Evolutionary conservation across 2,888 invertebrate species (phyloP), one percentile per base, ranked within the genome.

Genomic region (Lasioglossum malachurum): DNA sequence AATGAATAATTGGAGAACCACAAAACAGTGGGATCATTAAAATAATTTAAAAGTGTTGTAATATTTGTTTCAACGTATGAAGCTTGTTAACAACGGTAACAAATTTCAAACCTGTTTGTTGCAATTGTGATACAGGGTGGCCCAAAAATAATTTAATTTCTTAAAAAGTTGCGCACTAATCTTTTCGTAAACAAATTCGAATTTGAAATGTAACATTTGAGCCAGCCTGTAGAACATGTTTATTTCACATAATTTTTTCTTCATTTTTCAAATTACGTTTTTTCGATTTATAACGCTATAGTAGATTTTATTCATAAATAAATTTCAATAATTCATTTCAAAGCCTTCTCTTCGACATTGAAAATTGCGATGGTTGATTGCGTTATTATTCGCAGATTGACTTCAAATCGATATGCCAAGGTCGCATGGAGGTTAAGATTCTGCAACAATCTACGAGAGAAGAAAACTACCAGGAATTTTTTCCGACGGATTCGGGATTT

Each of bases 381-480:
- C 75, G 84, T 87, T 53, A 78, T 84, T 88, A 89, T 84, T 76
- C 81, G 79, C 77, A 71, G 76, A 83, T 88, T 67, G 74, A 76
- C 88, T 88, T 75, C 74, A 75, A 75, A 72, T 69, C 67, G 76
- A 89, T 90, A 86, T 53, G 60, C 78, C 91, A 93, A 93, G 93
- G 92, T 76, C 82, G 75, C 41, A 74, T 10, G 71, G 10, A 84
- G 82, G 88, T 88, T 83, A 78, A 81, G 53, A 90, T 90, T 89
- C 85, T 76, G 27, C 53, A 76, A 79, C 75, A 84, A 64, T 90
- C 87, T 87, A 87, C 89, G 86, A 88, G 88, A 92, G 91, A 87
- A 80, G 64, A 73, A 72, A 64, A 74, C 27, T 38, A 41, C 35
- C 41, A 35, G 19, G 1, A 35, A 53, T 75, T 53, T 73, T 79